Evolutionary conservation across 2,888 invertebrate genomes (phyloP).

Genomic region (Rhagium mordax): DNA sequence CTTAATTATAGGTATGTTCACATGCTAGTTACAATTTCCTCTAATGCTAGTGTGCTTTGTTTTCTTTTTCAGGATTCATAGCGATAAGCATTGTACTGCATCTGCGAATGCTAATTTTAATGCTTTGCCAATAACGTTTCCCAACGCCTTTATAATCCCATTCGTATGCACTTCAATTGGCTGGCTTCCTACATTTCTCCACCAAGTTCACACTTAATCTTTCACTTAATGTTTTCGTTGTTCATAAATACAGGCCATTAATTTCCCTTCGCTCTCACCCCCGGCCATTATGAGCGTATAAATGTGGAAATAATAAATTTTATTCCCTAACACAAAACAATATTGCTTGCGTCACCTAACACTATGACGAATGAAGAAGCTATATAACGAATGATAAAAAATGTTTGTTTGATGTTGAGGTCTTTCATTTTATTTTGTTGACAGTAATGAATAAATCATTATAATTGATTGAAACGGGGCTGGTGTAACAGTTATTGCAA

Average conservation of each 20-base stretch:
- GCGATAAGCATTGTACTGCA: slow-evolving; percentile 1
- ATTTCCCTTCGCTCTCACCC: not conserved
- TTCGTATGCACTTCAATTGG: slow-evolving; percentile 2
- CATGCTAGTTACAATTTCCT: slow-evolving; percentile 45
- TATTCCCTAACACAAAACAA: not conserved
- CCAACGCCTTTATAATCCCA: slow-evolving; percentile 14
- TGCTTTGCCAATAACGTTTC: slow-evolving; percentile 10
- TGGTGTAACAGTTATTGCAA: no score
- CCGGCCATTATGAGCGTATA: not conserved
- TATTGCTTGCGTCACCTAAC: not conserved
- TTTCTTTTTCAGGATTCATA: not conserved
- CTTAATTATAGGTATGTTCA: slow-evolving; percentile 50
- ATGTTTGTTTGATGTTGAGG: no score
- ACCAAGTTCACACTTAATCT: slow-evolving; percentile 5
- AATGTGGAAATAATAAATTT: not conserved
- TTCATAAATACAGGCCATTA: not conserved
- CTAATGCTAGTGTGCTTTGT: slow-evolving; percentile 16
- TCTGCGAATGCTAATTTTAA: slow-evolving; percentile 15
- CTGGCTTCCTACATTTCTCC: not conserved
- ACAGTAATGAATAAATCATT: no score
- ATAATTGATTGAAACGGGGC: no score
- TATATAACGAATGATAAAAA: no score
- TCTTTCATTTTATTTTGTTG: no score
- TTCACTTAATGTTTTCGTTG: not conserved
- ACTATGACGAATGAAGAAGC: no score